Percentiles rank a stretch among this genome's conserved stretches.
Conservation (phyloP, 2,797 vertebrate genomes). For the Heteromormyrus szaboi region DNA sequence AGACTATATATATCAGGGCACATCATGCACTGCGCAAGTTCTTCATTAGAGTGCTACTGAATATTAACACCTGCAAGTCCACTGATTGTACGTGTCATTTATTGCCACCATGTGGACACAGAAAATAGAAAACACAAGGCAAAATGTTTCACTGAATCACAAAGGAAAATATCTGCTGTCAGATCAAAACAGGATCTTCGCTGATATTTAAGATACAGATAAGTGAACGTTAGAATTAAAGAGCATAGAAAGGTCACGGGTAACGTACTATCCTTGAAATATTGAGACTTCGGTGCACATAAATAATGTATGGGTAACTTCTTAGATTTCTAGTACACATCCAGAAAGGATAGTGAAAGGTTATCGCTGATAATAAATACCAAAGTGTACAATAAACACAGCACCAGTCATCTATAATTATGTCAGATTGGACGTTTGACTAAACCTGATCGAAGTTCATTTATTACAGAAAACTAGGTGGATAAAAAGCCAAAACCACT, state of each 20-base stretch:
- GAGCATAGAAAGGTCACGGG: not conserved
- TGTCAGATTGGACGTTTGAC: not conserved
- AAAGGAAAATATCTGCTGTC: not conserved
- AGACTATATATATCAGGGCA: not conserved
- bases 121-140: not conserved
- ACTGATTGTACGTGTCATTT: not conserved
- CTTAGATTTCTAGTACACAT: not conserved
- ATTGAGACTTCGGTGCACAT: not conserved
- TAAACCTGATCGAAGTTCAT: not conserved
- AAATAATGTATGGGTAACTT: not conserved
- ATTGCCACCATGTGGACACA: not conserved
- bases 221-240: not conserved
- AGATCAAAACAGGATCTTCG: not conserved
- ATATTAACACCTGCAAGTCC: not conserved
- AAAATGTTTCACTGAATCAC: not conserved
- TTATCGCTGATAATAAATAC: not conserved
- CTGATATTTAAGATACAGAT: not conserved
- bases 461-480: not conserved
- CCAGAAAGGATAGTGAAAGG: not conserved
- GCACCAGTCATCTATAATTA: not conserved
- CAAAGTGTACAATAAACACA: not conserved
- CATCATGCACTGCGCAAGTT: not conserved
- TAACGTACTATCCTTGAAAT: not conserved
- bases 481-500: not conserved
- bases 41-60: not conserved